Evolutionary conservation across 2,113 vertebrate genomes (phyloP).

Genomic region (Gracilinanus agilis): DNA sequence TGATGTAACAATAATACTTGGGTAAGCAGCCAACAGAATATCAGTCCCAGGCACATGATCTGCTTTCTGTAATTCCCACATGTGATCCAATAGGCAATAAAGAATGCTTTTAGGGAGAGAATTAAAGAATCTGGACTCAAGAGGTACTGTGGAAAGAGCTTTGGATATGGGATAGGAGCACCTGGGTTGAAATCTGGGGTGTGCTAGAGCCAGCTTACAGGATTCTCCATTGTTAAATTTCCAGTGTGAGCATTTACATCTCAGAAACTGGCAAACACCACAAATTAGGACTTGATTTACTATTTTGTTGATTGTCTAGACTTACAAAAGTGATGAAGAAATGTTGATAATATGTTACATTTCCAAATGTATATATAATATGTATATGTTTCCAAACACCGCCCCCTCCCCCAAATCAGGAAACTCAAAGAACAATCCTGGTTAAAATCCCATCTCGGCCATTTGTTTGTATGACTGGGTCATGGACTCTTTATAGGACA

Average conservation of each 20-base stretch:
- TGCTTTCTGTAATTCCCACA: not conserved
- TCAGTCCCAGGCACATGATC: not conserved
- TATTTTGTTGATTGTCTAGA: not conserved
- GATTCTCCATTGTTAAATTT: not conserved
- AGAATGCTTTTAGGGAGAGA: not conserved
- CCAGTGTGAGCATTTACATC: not conserved
- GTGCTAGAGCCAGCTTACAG: not conserved
- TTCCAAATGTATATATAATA: no score
- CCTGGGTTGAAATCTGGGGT: not conserved
- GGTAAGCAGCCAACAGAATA: conserved; percentile 12
- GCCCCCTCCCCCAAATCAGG: not conserved
- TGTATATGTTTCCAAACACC: not conserved
- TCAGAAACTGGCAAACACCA: not conserved
- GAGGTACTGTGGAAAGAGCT: conserved; percentile 6
- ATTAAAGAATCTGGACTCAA: conserved; percentile 8
- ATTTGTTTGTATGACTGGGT: not conserved
- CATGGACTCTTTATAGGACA: not conserved
- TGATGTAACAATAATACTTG: conserved; percentile 8
- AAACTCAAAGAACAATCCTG: not conserved
- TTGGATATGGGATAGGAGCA: not conserved
- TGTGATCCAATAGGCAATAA: conserved; percentile 11
- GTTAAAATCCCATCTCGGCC: not conserved
- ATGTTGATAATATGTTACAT: not conserved
- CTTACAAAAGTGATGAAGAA: not conserved
- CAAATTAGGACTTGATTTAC: not conserved